Evolutionary conservation across 2,797 vertebrate species (phyloP), one percentile per base, ranked within the genome.

Genomic region (Rhynchonycteris naso): DNA sequence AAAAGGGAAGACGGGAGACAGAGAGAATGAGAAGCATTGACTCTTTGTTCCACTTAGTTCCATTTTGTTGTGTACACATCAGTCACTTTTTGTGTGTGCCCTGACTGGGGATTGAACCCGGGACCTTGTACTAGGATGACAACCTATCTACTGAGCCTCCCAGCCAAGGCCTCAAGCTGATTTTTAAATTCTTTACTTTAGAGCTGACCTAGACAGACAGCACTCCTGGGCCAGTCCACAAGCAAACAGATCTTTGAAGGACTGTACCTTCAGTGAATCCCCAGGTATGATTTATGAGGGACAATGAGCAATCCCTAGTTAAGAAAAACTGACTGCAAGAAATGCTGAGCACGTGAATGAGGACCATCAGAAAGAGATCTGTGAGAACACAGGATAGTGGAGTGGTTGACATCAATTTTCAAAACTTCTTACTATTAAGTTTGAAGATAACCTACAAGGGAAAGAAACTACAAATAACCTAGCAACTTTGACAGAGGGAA

Each of bases 171-270:
- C 84, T 68, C 8, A 26, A 21, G 12, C 50, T n/a, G 52, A 52
- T 76, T 38, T 85, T 81, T 78, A 54, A 58, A 65, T 80, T 80
- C 38, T 85, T 68, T 81, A 35, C 80, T 93, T 85, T 61, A 75
- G 26, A 87, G 22, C 85, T 50, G 3, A 59, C 30, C 16, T 22
- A 26, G n/a, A 38, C 4, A 30, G 79, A 28, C 18, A 63, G 59
- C 33, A 11, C 56, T 93, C 14, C 35, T 54, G 43, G 26, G 58
- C 28, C 28, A 69, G 74, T 80, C 56, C 50, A 26, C 11, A 12
- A 91, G 33, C n/a, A 47, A 71, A 72, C 65, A 94, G 71, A 21
- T 81, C 52, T 94, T 69, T 75, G 38, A 93, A 95, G 38, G 52
- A 78, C 26, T 12, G 7, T 9, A 24, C 35, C 82, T 88, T 80